phyloP scores from a whole-genome alignment of 2,888 invertebrate species.

The Tetanocera ferruginea region DNA sequence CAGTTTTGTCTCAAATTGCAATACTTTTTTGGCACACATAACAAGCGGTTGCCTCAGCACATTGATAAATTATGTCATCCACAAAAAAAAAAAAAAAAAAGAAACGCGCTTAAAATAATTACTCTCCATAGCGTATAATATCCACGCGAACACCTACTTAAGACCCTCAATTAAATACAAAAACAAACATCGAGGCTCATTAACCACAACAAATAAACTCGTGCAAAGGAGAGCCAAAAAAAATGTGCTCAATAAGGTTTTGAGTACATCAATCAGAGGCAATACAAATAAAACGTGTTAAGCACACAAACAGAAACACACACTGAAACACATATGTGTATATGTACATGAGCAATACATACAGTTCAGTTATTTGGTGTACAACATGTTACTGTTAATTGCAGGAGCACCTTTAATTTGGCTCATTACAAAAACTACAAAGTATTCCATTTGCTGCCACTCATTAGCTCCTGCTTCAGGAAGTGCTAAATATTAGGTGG shows the following conservation, averaged over 20 bases:
- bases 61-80: too few relatives aligned
- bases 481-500: too few relatives aligned
- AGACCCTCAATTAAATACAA: background rate
- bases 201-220: conserved; percentile 26
- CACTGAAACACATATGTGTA: background rate
- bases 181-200: conserved; percentile 24
- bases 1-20: too few relatives aligned
- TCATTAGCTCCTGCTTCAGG: background rate
- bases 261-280: conserved; percentile 28
- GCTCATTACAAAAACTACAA: conserved; percentile 19
- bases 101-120: too few relatives aligned
- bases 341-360: background rate
- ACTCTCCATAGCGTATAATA: background rate
- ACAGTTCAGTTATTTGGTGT: background rate
- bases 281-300: conserved; percentile 27
- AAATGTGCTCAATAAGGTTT: conserved; percentile 22
- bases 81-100: too few relatives aligned
- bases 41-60: too few relatives aligned
- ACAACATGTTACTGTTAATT: conserved; percentile 21
- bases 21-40: too few relatives aligned
- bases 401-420: conserved; percentile 32
- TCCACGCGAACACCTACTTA: background rate
- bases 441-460: background rate
- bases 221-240: background rate
- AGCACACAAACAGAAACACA: background rate